phyloP scores from a whole-genome alignment of 2,113 vertebrate species.

The Rhea americana region DNA sequence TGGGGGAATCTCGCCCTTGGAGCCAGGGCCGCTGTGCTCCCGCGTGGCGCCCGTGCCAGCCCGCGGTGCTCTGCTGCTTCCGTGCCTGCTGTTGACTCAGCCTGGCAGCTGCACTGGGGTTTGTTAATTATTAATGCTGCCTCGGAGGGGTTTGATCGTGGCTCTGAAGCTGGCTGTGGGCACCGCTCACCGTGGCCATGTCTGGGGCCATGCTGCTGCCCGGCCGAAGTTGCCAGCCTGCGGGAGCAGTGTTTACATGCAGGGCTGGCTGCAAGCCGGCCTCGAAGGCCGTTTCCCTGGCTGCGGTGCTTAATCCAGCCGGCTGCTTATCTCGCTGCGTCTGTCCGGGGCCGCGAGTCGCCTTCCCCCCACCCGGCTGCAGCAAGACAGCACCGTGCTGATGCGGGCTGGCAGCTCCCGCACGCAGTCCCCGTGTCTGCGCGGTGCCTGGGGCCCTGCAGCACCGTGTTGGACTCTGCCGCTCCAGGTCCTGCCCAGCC shows the following conservation, averaged over 20 bases:
- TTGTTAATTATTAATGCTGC: neutral
- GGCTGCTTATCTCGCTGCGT: conserved; percentile 24
- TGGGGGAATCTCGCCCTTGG: too few species aligned
- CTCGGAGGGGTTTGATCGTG: neutral
- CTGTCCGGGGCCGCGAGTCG: neutral
- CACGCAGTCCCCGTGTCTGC: neutral
- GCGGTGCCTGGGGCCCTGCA: too few species aligned
- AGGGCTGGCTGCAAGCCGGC: neutral
- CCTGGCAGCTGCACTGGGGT: neutral
- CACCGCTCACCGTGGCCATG: too few species aligned
- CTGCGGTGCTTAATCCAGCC: neutral
- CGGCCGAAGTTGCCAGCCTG: fast-evolving
- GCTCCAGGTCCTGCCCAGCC: neutral
- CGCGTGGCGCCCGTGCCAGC: neutral
- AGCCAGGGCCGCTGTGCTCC: neutral
- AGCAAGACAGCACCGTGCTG: neutral
- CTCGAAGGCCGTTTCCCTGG: neutral
- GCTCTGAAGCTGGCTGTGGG: too few species aligned
- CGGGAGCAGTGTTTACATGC: neutral
- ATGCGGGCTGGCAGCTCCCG: neutral
- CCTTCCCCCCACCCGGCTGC: neutral
- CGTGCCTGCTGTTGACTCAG: neutral
- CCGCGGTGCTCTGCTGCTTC: too few species aligned
- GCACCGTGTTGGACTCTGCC: too few species aligned
- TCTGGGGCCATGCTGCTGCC: neutral